These are phyloP conservation scores for Amphipoea lucens DNA, from an alignment of 2,888 invertebrate species.

Conservation along the genomic window DNA sequence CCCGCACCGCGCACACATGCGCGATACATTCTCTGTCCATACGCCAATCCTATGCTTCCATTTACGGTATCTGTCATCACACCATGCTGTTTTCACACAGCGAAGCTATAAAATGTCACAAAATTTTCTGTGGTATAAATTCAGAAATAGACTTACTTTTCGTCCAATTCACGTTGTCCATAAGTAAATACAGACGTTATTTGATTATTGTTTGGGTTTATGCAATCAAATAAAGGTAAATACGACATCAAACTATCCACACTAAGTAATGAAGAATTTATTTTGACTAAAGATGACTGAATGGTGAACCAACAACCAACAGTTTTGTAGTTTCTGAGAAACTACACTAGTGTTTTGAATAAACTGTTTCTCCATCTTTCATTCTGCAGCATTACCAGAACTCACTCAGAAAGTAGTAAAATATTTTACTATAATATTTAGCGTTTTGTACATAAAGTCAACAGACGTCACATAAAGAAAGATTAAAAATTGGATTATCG, in stretches of 20 bases:
- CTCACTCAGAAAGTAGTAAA: not conserved
- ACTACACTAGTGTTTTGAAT: not conserved
- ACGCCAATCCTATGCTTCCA: slow-evolving; percentile 69
- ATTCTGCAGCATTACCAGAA: not conserved
- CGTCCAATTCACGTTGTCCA: not conserved
- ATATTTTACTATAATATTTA: not conserved
- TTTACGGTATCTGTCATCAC: slow-evolving; percentile 55
- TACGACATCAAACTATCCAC: not conserved
- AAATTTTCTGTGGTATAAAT: not conserved
- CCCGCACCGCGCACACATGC: slow-evolving; percentile 89
- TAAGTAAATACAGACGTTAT: too few species aligned
- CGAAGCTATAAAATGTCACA: slow-evolving; percentile 38
- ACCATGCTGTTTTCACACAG: slow-evolving; percentile 31
- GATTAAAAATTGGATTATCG: not conserved
- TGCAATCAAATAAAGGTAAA: not conserved
- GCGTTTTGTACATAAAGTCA: not conserved
- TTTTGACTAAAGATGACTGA: not conserved
- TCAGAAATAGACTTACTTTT: not conserved
- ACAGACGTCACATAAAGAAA: not conserved
- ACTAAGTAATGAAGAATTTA: not conserved
- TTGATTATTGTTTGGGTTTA: not conserved
- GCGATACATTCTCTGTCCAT: slow-evolving; percentile 73
- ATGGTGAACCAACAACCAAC: not conserved
- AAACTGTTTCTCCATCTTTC: not conserved
- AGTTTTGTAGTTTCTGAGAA: not conserved